Base-by-base conservation (phyloP, 1,140 invertebrate species). In the Pseudomyrmex concolor region DNA sequence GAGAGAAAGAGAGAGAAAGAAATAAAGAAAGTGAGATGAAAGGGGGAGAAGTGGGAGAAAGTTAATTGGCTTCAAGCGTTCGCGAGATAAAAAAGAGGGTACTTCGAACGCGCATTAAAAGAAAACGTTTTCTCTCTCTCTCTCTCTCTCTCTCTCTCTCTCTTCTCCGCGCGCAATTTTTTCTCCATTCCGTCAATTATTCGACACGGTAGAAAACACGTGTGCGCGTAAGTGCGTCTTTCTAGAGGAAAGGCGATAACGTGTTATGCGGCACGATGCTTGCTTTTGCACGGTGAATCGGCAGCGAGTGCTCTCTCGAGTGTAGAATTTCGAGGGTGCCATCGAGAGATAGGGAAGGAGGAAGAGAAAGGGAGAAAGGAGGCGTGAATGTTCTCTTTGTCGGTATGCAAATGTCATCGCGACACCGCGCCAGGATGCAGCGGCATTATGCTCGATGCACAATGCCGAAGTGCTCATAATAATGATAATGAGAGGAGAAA, bases 401-500 rank as follows among this genome's bases (percentile, higher is more conserved):
- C 85, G 84, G 19, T 59, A 93, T 93, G 92, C 92, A 92, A 93
- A 93, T 93, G 91, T 92, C 89, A 92, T 90, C 74, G 74, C 70
- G 64, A 84, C 57, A 80, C 74, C 73, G 64, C 85, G 48, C 59
- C 84, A 66, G 63, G 73, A 72, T 76, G 84, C 89, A 90, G 67
- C 72, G 67, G 84, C 88, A 91, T 92, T 91, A 91, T 92, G 83
- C 83, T 78, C 70, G 55, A 84, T 83, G 83, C 84, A 89, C 91
- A 92, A 92, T 91, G 72, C 90, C 86, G 66, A 90, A 91, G 84
- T 85, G 66, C 88, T 91, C 86, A 82, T 91, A 92, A 93, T 92
- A 92, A 92, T 91, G 90, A 89, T 93, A 93, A 94, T 94, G 90
- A 94, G 89, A 73, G 86, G 88, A 92, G 91, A 93, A 93, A 93